Base-by-base conservation (phyloP, 1,140 invertebrate genomes). In the Lucilia cuprina region DNA sequence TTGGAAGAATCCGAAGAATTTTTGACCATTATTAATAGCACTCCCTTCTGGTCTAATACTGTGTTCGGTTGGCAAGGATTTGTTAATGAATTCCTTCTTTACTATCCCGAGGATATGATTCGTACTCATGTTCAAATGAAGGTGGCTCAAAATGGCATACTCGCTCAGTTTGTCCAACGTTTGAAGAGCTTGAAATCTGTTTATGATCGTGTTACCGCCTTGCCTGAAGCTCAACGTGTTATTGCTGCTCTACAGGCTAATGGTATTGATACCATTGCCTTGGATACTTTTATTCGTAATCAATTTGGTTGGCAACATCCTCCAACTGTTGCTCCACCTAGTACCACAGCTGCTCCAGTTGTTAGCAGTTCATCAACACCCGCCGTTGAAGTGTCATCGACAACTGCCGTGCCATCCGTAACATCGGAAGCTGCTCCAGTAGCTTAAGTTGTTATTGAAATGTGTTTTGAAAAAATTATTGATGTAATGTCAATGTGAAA, bases 31-130 rank as follows among this genome's bases (percentile, higher is more conserved):
- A 14, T 87, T 7, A 90, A 90, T 82, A 86, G 85, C 13, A 87
- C 86, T 78, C 87, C 88, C 7, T 90, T 88, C 49, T 86, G 88
- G 87, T 86, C 89, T 1, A 86, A 86, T 30, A 88, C 86, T 13
- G 89, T 90, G 0, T 86, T 84, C 1, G 89, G 89, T 8, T 89
- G 85, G 86, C 88, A 87, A 25, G 89, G 89, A 85, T 90, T 90
- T 75, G 82, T 90, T 12, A 86, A 85, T 83, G 89, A 90, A 82
- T 86, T 87, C 13, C 85, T 89, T 17, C 84, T 88, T 10, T 89
- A 90, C 75, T 86, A 87, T 12, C 89, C 89, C 0, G 77, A 82
- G 2, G 85, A 88, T 19, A 85, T 87, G 12, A 86, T 90, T 1
- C 83, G 83, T 2, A 86, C 86, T 1, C 85, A 88, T 21, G 87